Percentiles rank a stretch among this genome's conserved stretches.
These are phyloP conservation scores for Odontocerum albicorne DNA, from an alignment of 2,888 invertebrate genomes.

Conservation along the genomic window DNA sequence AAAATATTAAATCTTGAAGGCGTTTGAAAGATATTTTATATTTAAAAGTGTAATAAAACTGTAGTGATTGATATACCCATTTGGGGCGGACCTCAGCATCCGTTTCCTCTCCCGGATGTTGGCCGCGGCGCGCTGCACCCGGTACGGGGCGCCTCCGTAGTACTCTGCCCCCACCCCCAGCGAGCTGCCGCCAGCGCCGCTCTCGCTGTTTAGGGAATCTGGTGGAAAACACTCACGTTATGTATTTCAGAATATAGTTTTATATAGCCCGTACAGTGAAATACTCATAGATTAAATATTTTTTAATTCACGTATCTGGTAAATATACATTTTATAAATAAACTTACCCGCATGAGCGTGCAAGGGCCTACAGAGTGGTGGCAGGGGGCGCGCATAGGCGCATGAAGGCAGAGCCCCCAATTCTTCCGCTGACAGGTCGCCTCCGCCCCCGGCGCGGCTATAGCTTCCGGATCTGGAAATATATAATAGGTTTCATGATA, in stretches of 20 bases:
- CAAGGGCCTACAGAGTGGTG: slow-evolving; percentile 30
- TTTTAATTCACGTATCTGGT: background rate
- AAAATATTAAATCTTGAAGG: too few relatives aligned
- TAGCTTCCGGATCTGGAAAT: slow-evolving; percentile 44
- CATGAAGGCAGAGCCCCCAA: slow-evolving; percentile 79
- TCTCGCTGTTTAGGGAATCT: slow-evolving; percentile 36
- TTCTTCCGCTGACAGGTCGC: slow-evolving; percentile 61
- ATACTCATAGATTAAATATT: too few relatives aligned
- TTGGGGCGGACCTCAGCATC: slow-evolving; percentile 96
- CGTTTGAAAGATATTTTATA: too few relatives aligned
- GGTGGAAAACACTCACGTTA: too few relatives aligned
- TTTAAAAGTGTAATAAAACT: background rate
- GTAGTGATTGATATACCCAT: slow-evolving; percentile 60
- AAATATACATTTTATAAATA: slow-evolving; percentile 10
- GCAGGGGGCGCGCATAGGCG: slow-evolving; percentile 60
- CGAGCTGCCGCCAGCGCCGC: slow-evolving; percentile 41
- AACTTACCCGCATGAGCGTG: slow-evolving; percentile 26
- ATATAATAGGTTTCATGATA: too few relatives aligned
- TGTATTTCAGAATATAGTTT: too few relatives aligned
- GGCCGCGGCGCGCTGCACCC: slow-evolving; percentile 89
- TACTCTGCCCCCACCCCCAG: slow-evolving; percentile 57
- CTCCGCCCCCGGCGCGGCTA: slow-evolving; percentile 39
- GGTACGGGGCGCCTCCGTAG: slow-evolving; percentile 76
- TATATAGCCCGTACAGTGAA: too few relatives aligned
- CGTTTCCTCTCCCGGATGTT: slow-evolving; percentile 96